Conservation (phyloP, 2,797 vertebrate genomes). For the Diceros bicornis region DNA sequence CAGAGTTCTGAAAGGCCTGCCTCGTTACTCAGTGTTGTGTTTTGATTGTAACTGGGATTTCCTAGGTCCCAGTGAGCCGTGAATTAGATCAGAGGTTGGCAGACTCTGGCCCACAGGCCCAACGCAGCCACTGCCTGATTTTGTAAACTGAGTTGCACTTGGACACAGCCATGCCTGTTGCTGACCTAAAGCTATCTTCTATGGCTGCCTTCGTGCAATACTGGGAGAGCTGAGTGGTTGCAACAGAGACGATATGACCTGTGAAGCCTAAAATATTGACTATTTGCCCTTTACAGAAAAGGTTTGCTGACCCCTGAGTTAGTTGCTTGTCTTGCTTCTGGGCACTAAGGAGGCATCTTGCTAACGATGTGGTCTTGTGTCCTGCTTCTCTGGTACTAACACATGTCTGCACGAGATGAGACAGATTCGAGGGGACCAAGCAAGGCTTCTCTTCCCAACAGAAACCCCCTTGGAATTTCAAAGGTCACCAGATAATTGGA, state of each 20-base stretch:
- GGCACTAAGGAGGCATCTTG: background rate
- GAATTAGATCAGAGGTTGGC: background rate
- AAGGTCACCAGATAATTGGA: background rate
- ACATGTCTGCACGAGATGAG: background rate
- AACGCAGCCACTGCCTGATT: background rate
- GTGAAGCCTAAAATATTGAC: background rate
- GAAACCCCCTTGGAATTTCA: background rate
- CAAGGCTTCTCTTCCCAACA: background rate
- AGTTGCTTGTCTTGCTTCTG: background rate
- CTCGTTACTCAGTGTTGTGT: background rate
- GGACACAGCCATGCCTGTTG: background rate
- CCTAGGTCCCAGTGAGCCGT: background rate
- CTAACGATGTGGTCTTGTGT: background rate
- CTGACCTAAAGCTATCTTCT: background rate
- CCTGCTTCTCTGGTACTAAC: background rate
- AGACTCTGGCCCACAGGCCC: background rate
- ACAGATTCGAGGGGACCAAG: background rate
- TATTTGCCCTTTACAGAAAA: background rate
- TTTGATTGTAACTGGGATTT: background rate
- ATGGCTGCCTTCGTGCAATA: fast-evolving
- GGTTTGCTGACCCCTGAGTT: too few species aligned
- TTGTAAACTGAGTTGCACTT: background rate
- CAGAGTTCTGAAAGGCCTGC: background rate
- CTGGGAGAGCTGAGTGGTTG: background rate
- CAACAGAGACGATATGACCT: background rate